Evolutionary conservation across 1,140 invertebrate genomes (phyloP), one percentile per base, ranked within the genome.

Genomic region (Calliphora vicina): DNA sequence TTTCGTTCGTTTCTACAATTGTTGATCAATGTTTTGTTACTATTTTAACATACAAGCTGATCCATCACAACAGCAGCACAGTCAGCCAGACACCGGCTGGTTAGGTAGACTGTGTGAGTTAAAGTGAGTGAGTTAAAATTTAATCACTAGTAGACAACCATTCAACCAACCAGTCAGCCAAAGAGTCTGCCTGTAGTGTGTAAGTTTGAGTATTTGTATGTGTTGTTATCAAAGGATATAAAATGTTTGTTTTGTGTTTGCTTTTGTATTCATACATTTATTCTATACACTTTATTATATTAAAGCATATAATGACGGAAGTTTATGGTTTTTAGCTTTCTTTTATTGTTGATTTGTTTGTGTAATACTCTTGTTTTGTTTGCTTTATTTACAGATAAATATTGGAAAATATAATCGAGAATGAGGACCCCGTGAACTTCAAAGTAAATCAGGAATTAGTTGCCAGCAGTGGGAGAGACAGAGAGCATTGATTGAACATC

Each of bases 21-120:
- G 74, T 78, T 78, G 74, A 78, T 78, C 74, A 78, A 78, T 78
- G 74, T 78, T 20, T 74, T 74, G 27, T 35, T 35, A 29, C 72
- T 4, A 29, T 17, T 74, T 20, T 45, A 67, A 17, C 61, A 67
- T 67, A 23, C n/a, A 67, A 50, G 25, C 61, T 67, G 61, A 67
- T 67, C 61, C 61, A 67, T 67, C 9, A 57, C 15, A 67, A 23
- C 45, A 50, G 15, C 12, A 50, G 13, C 45, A 50, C 29, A 29
- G 29, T 29, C 35, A 35, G 35, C 35, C 35, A 35, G 35, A 35
- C 35, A 35, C 35, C 35, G 35, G 5, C 35, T 35, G 35, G 35
- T 1, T 35, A 35, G 50, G 50, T 57, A 17, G 50, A n/a, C n/a
- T n/a, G n/a, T n/a, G n/a, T n/a, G n/a, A n/a, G n/a, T n/a, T n/a